Evolutionary conservation across 1,140 invertebrate species (phyloP), one percentile per base, ranked within the genome.

Genomic region (Apis dorsata): DNA sequence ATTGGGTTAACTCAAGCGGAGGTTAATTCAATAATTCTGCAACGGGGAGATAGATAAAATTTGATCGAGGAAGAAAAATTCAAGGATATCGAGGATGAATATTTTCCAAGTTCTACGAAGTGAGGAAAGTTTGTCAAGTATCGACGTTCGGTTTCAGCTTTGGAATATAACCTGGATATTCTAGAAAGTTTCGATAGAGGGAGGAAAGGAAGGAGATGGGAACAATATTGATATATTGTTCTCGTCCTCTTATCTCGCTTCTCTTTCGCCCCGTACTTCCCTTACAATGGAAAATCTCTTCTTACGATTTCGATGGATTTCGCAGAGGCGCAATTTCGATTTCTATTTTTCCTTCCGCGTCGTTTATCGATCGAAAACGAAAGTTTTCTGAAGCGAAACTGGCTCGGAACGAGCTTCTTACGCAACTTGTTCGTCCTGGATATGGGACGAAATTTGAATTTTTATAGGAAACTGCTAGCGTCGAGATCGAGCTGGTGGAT

Each of bases 361-460:
- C 9, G 9, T 13, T 55, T 53, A 65, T 80, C 70, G 57, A 80
- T 57, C 28, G 79, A 80, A 73, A 80, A 55, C 19, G 79, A 80
- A 80, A 80, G 79, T 72, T 44, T 34, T 34, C 28, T 19, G 51
- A 1, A 24, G 21, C 66, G 34, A 34, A n/a, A 63, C 78, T 72
- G 59, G 24, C 59, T 63, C 15, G 15, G 17, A 34, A 10, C 44
- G 10, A 62, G 77, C 55, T 10, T 28, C 77, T 80, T 63, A 55
- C 69, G 69, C 17, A 73, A 80, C 24, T 17, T 7, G 34, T 7
- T 44, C 13, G 60, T 12, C 9, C 0, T 9, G 17, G 5, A 65
- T 55, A 65, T 65, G n/a, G 70, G 21, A 73, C 60, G 28, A 80
- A 80, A 80, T 80, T 80, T 80, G 60, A 80, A 80, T 80, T 80